Evolutionary conservation across 2,888 invertebrate genomes (phyloP).

Genomic region (Selenia dentaria): DNA sequence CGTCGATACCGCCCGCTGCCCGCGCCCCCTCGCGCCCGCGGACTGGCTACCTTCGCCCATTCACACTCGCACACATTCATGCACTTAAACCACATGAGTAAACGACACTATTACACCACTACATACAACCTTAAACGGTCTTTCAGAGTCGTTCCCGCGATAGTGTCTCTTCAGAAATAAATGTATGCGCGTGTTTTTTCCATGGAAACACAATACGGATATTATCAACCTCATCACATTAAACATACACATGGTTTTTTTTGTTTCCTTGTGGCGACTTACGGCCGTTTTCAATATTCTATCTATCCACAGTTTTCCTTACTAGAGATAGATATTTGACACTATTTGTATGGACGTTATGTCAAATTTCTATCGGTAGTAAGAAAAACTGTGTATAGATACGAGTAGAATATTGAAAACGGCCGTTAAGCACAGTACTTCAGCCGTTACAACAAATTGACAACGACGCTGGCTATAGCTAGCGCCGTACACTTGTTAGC

Average conservation of each 20-base stretch:
- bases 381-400: no score
- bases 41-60: conserved; percentile 61
- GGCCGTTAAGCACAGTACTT: no score
- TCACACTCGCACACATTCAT: conserved; percentile 69
- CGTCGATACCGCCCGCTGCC: conserved; percentile 69
- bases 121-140: conserved; percentile 20
- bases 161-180: conserved; percentile 23
- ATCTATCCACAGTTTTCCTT: no score
- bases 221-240: conserved; percentile 24
- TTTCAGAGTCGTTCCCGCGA: conserved; percentile 7
- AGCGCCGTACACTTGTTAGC: no score
- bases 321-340: no score
- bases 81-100: conserved; percentile 28
- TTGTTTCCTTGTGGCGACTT: conserved; percentile 28
- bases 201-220: conserved; percentile 26
- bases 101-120: conserved; percentile 33
- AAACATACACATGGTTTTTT: conserved; percentile 29
- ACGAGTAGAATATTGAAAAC: no score
- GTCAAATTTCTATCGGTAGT: no score
- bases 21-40: conserved; percentile 43
- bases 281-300: no score
- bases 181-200: conserved; percentile 1
- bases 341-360: no score
- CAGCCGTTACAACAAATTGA: no score
- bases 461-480: no score